Base-by-base conservation (phyloP, 2,888 invertebrate species). In the Spisula subtruncata region DNA sequence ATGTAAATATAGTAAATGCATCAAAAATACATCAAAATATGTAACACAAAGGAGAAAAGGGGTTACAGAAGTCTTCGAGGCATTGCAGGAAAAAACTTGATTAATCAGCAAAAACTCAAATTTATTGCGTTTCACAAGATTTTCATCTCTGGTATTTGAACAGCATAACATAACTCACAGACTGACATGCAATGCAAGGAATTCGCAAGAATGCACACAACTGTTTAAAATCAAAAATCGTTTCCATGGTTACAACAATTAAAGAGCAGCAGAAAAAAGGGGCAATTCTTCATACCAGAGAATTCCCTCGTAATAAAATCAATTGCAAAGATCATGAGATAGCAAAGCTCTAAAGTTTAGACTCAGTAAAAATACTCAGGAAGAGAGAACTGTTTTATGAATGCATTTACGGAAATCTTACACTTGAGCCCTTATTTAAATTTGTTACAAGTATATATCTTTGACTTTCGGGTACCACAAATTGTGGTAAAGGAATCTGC, bases 211-310 rank as follows among this genome's bases (percentile, higher is more conserved):
- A 75, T 35, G 25, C 32, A 35, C 75, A 75, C 35, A 75, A 75
- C 75, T 35, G 75, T 75, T 75, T 18, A 75, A 75, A 75, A 35
- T 75, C 35, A 75, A 71, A 71, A 35, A 32, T 29, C 16, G 75
- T 75, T 75, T 32, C 35, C 75, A 75, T 75, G 35, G 75, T 75
- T 14, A 75, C 75, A 32, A 75, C 32, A 35, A 41, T 41, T 41
- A 41, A n/a, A 75, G 75, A 75, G 75, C 35, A 35, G 75, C 75
- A 75, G 75, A 5, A 14, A 75, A 35, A 35, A 35, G 75, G 41
- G 32, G 35, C 32, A 75, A 32, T n/a, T 35, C 35, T 75, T 75
- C 0, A 35, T 32, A 18, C 29, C 25, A 35, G 32, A 0, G 16
- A 75, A 35, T 75, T 35, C 75, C 75, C 35, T 18, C 4, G 35